These are phyloP conservation scores for Chrysotoxum bicinctum DNA, from an alignment of 2,888 invertebrate genomes.

Conservation along the genomic window DNA sequence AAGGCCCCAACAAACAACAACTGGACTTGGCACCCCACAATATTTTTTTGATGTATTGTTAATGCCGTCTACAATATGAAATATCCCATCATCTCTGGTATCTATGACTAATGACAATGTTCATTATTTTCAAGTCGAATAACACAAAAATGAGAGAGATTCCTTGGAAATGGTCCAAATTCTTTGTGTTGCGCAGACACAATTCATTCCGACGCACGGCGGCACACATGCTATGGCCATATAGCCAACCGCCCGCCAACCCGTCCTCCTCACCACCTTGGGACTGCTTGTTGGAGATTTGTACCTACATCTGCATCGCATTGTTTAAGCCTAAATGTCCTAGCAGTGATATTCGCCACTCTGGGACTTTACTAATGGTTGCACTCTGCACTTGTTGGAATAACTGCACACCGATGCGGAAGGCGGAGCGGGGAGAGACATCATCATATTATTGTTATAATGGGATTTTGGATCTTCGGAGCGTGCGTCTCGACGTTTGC, in stretches of 20 bases:
- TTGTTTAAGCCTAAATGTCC: slow-evolving; percentile 70
- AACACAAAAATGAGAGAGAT: slow-evolving; percentile 39
- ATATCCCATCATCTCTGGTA: slow-evolving; percentile 75
- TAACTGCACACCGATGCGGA: not conserved
- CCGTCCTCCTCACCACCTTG: not conserved
- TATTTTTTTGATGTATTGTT: slow-evolving; percentile 68
- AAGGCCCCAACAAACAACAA: not conserved
- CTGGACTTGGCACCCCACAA: slow-evolving; percentile 49
- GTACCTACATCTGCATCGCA: slow-evolving; percentile 59
- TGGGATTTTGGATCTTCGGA: slow-evolving; percentile 48
- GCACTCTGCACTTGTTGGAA: slow-evolving; percentile 46
- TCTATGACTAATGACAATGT: slow-evolving; percentile 80
- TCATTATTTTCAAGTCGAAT: slow-evolving; percentile 76
- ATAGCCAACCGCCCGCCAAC: no score
- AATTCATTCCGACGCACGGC: slow-evolving; percentile 64
- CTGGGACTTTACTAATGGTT: not conserved
- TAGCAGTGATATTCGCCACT: slow-evolving; percentile 64
- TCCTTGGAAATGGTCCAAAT: slow-evolving; percentile 69
- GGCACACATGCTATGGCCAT: slow-evolving; percentile 17
- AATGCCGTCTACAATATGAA: slow-evolving; percentile 72
- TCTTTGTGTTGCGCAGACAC: slow-evolving; percentile 68
- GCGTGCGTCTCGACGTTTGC: not conserved
- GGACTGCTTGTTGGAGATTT: slow-evolving; percentile 23
- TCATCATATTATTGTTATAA: slow-evolving; percentile 51
- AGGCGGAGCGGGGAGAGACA: not conserved